Conservation (phyloP, 2,797 vertebrate genomes). For the Enteromius treurensis region DNA sequence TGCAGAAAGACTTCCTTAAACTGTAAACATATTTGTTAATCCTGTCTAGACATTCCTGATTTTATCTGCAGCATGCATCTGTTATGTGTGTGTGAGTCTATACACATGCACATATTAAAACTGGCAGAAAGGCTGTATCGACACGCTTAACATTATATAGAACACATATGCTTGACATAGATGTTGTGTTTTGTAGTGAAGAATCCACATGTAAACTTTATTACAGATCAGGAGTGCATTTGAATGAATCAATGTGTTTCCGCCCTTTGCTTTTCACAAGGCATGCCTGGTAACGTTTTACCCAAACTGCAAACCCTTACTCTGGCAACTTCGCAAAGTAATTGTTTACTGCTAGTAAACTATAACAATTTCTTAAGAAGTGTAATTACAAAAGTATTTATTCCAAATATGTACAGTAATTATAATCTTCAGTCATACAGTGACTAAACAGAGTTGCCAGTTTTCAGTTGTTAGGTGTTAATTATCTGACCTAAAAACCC, state of each 20-base stretch:
- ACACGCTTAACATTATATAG: slow-evolving; percentile 24
- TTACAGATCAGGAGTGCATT: slow-evolving; percentile 59
- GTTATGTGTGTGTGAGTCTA: slow-evolving; percentile 12
- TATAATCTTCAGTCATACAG: background rate
- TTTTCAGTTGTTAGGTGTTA: too few species aligned
- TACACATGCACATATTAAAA: slow-evolving; percentile 23
- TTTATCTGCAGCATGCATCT: slow-evolving; percentile 21
- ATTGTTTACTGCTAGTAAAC: slow-evolving; percentile 43
- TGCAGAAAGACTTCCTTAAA: slow-evolving; percentile 30
- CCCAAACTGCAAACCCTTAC: slow-evolving; percentile 39
- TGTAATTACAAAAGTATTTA: slow-evolving; percentile 41
- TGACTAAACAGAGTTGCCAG: background rate
- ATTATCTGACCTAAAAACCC: too few species aligned
- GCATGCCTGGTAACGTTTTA: slow-evolving; percentile 50
- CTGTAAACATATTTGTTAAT: slow-evolving; percentile 38
- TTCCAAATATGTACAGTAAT: background rate
- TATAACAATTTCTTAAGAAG: slow-evolving; percentile 24
- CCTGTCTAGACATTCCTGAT: slow-evolving; percentile 46
- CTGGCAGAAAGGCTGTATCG: background rate
- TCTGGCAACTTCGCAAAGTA: slow-evolving; percentile 35
- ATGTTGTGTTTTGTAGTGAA: slow-evolving; percentile 62
- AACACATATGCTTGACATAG: slow-evolving; percentile 59
- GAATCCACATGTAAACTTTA: slow-evolving; percentile 70
- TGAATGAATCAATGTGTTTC: slow-evolving; percentile 67
- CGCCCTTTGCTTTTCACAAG: slow-evolving; percentile 48